Evolutionary conservation across 1,140 invertebrate genomes (phyloP).

Genomic region (Microplitis mediator): DNA sequence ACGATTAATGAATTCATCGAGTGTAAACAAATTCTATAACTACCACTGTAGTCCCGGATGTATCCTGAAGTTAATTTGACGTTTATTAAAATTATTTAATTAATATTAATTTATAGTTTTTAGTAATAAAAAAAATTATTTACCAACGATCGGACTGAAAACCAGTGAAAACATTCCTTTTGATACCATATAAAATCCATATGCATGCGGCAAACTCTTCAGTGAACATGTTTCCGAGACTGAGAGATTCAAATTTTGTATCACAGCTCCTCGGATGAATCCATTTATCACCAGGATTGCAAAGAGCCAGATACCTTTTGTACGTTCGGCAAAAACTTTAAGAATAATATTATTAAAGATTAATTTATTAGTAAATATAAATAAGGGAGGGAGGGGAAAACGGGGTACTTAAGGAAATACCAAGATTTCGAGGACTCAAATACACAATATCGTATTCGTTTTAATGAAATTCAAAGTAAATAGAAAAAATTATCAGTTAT

Average conservation of each 20-base stretch:
- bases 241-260: conserved; percentile 76
- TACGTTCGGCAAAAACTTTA: conserved; percentile 64
- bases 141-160: conserved; percentile 75
- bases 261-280: conserved; percentile 74
- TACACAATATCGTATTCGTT: too few relatives aligned
- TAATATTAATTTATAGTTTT: too few relatives aligned
- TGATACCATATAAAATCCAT: conserved; percentile 77
- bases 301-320: conserved; percentile 54
- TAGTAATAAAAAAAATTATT: conserved; percentile 37
- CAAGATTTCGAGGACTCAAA: too few relatives aligned
- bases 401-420: too few relatives aligned
- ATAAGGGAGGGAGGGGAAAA: too few relatives aligned
- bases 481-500: too few relatives aligned
- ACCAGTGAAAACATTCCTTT: conserved; percentile 74
- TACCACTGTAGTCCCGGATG: conserved; percentile 71
- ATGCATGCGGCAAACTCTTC: conserved; percentile 76
- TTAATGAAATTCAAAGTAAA: too few relatives aligned
- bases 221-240: conserved; percentile 75
- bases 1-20: conserved; percentile 72
- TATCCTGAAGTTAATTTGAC: conserved; percentile 65
- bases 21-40: conserved; percentile 74
- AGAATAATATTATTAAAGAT: background rate
- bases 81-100: background rate
- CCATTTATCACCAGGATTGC: conserved; percentile 71
- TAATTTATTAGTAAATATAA: too few relatives aligned